These are phyloP conservation scores for Ormyrus rosae DNA, from an alignment of 2,888 invertebrate species.

Conservation along the genomic window DNA sequence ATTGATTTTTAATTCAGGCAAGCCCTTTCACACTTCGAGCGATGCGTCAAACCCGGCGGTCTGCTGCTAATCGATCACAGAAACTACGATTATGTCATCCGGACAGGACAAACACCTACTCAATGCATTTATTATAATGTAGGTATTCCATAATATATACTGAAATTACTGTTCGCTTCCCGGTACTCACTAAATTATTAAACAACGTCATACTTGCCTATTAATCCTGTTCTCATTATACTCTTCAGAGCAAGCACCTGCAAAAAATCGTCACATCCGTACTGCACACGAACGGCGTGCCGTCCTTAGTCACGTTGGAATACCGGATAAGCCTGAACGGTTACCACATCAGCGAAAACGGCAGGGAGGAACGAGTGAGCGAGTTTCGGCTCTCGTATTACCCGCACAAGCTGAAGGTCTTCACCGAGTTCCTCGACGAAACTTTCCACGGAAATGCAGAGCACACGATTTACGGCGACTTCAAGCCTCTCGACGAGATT, in stretches of 20 bases:
- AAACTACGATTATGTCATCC: conserved; percentile 90
- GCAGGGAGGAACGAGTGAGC: conserved; percentile 76
- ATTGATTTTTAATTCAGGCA: conserved; percentile 72
- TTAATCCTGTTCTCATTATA: too few species aligned
- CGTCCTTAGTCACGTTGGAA: conserved; percentile 88
- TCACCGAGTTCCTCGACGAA: conserved; percentile 83
- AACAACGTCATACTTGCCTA: too few species aligned
- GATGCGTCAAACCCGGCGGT: conserved; percentile 90
- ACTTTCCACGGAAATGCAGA: conserved; percentile 82
- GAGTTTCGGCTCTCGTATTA: conserved; percentile 93
- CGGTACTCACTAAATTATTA: too few species aligned
- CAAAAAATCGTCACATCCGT: conserved; percentile 92
- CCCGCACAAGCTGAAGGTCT: conserved; percentile 86
- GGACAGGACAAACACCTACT: conserved; percentile 85
- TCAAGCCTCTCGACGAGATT: conserved; percentile 82
- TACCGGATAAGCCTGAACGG: conserved; percentile 81
- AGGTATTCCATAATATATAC: conserved; percentile 71
- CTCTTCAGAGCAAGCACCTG: conserved; percentile 85
- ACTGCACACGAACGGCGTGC: conserved; percentile 85
- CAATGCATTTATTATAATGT: conserved; percentile 94
- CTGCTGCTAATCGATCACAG: conserved; percentile 91
- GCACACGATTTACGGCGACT: conserved; percentile 89
- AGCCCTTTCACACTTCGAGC: conserved; percentile 88
- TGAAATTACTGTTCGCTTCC: too few species aligned
- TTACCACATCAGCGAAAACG: conserved; percentile 66